phyloP scores from a whole-genome alignment of 2,888 invertebrate genomes.

The Yponomeuta evonymella region DNA sequence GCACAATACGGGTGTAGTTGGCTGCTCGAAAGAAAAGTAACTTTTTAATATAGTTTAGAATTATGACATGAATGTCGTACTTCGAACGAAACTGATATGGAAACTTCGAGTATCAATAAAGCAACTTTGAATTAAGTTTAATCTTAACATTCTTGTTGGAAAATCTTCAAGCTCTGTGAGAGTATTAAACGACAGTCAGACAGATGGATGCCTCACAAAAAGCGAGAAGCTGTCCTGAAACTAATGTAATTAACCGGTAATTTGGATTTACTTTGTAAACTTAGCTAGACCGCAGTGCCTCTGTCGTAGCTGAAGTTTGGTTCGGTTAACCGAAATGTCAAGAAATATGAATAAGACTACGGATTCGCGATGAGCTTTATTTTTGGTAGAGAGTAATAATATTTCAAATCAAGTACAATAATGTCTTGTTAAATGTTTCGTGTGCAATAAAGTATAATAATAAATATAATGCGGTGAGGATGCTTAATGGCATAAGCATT shows the following conservation, averaged over 20 bases:
- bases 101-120: too few relatives aligned
- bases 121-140: too few relatives aligned
- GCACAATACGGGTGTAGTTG: too few relatives aligned
- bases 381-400: not conserved
- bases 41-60: too few relatives aligned
- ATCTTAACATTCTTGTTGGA: not conserved
- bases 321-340: not conserved
- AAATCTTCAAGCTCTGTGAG: not conserved
- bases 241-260: constrained; percentile 1
- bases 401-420: too few relatives aligned
- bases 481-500: too few relatives aligned
- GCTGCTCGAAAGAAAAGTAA: too few relatives aligned
- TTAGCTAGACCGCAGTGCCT: not conserved
- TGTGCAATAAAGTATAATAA: too few relatives aligned
- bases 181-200: not conserved
- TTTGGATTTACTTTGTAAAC: not conserved
- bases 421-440: too few relatives aligned
- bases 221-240: not conserved
- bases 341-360: not conserved
- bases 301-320: not conserved
- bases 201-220: not conserved
- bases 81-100: too few relatives aligned
- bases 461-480: too few relatives aligned
- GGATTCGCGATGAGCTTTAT: not conserved
- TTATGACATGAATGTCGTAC: too few relatives aligned